Conservation (phyloP, 2,797 vertebrate species). For the Denticeps clupeoides region DNA sequence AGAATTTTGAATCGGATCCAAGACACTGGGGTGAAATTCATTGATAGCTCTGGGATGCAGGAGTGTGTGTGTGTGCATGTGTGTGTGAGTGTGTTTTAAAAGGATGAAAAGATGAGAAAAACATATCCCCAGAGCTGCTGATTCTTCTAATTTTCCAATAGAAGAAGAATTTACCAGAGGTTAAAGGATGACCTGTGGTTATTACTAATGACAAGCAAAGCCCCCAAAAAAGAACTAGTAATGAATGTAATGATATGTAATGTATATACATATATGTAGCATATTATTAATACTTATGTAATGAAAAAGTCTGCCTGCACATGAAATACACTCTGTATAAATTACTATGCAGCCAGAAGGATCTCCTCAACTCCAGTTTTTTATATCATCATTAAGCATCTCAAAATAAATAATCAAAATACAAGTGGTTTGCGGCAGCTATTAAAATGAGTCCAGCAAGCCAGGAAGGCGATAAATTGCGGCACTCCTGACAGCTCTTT, state of each 20-base stretch:
- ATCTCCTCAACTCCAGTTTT: not conserved
- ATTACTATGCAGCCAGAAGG: no score
- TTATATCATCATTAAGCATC: slow-evolving; percentile 11
- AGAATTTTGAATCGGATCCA: slow-evolving; percentile 29
- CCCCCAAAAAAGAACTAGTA: no score
- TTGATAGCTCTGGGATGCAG: slow-evolving; percentile 4
- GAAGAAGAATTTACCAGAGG: no score
- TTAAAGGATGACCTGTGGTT: no score
- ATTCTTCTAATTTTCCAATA: no score
- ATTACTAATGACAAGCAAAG: no score
- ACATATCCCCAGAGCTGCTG: slow-evolving; percentile 1
- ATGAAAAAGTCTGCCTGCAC: no score
- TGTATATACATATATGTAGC: no score
- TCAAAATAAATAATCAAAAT: slow-evolving; percentile 17
- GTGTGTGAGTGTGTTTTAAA: not conserved
- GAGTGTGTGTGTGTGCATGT: not conserved
- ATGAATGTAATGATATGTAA: no score
- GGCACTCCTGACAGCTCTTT: slow-evolving; percentile 3
- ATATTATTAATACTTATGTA: no score
- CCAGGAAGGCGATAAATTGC: slow-evolving; percentile 2
- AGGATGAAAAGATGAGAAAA: not conserved
- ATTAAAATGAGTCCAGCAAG: slow-evolving; percentile 12
- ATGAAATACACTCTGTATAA: no score
- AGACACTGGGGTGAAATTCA: slow-evolving; percentile 19
- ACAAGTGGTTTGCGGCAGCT: slow-evolving; percentile 8